Evolutionary conservation across 2,888 invertebrate species (phyloP).

Genomic region (Pteria penguin): DNA sequence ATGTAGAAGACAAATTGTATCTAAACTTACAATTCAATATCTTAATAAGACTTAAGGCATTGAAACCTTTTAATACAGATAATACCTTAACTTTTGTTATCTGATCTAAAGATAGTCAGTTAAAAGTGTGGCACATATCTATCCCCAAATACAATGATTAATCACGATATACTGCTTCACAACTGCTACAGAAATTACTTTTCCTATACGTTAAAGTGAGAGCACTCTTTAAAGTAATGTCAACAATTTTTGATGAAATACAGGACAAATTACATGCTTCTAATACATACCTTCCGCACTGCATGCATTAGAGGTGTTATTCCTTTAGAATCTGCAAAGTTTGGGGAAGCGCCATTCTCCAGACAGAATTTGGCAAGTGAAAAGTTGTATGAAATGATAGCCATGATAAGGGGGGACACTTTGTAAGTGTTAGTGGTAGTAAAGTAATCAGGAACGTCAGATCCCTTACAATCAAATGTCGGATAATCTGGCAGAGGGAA

Average conservation of each 20-base stretch:
- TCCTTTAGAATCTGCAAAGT: slow-evolving; percentile 77
- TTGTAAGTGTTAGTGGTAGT: slow-evolving; percentile 51
- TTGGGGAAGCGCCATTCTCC: slow-evolving; percentile 76
- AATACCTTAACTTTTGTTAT: too few species aligned
- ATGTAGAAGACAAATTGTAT: too few species aligned
- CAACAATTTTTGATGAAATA: too few species aligned
- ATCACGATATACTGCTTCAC: too few species aligned
- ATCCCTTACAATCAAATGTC: slow-evolving; percentile 64
- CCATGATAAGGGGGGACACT: slow-evolving; percentile 78
- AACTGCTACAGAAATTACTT: neutral
- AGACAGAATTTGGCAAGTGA: slow-evolving; percentile 76
- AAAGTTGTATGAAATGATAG: slow-evolving; percentile 77
- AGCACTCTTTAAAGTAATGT: too few species aligned
- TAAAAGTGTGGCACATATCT: too few species aligned
- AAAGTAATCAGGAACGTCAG: slow-evolving; percentile 61
- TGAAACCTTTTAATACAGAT: too few species aligned
- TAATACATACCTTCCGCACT: slow-evolving; percentile 74
- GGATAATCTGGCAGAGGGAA: slow-evolving; percentile 71
- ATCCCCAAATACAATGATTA: too few species aligned
- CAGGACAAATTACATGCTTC: neutral
- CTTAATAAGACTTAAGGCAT: too few species aligned
- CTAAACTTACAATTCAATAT: too few species aligned
- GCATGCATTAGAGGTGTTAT: slow-evolving; percentile 81
- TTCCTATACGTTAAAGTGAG: neutral
- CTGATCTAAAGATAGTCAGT: too few species aligned